Percentiles rank a stretch among this genome's conserved stretches.
These are phyloP conservation scores for Mizuhopecten yessoensis DNA, from an alignment of 1,140 invertebrate species.

Conservation along the genomic window DNA sequence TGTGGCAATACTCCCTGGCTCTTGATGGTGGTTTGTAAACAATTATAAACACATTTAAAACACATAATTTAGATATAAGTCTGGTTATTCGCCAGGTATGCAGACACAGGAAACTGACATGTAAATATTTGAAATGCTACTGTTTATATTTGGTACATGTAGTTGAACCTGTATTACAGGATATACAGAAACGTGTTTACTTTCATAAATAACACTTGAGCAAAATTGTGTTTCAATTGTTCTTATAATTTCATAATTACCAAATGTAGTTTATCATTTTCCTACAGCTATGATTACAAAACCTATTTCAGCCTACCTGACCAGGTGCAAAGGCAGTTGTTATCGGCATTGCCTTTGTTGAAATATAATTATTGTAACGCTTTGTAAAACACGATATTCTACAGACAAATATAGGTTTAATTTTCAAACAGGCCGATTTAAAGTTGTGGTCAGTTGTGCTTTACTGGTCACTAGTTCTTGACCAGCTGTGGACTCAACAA, in stretches of 20 bases:
- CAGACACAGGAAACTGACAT: not conserved
- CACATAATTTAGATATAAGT: not conserved
- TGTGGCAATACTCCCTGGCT: not conserved
- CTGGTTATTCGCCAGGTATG: not conserved
- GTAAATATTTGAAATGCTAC: not conserved
- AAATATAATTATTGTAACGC: not conserved
- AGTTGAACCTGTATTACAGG: not conserved
- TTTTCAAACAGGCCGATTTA: not conserved
- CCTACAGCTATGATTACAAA: not conserved
- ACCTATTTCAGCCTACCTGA: not conserved
- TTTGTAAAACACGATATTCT: not conserved
- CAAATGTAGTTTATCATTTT: not conserved
- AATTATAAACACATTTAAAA: conserved; percentile 22
- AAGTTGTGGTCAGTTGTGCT: not conserved
- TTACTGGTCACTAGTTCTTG: not conserved
- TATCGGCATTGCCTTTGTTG: not conserved
- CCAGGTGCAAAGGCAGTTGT: not conserved
- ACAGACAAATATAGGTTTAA: not conserved
- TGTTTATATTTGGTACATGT: not conserved
- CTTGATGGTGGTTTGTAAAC: not conserved
- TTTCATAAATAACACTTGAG: not conserved
- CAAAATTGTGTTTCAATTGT: not conserved
- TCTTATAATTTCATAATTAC: not conserved
- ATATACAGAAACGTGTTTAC: not conserved
- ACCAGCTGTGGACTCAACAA: not conserved